Evolutionary conservation across 2,888 invertebrate genomes (phyloP).

Genomic region (Drosophila peninsularis): DNA sequence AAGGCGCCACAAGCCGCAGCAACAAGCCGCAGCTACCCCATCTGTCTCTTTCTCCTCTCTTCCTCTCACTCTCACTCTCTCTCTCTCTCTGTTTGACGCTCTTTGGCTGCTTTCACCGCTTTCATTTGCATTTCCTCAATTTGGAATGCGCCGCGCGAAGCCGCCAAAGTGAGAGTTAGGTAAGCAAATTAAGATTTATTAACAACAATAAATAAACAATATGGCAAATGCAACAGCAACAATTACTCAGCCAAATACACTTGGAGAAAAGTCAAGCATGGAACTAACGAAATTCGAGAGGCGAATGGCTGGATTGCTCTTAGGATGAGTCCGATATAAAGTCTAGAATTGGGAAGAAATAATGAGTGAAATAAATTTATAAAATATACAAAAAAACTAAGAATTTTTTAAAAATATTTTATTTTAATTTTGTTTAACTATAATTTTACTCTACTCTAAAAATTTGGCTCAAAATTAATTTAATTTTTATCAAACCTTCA

Average conservation of each 20-base stretch:
- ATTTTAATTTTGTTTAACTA: too few species aligned
- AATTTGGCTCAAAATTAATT: too few species aligned
- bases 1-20: slow-evolving; percentile 74
- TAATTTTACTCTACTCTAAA: too few species aligned
- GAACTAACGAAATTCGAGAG: background rate
- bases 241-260: slow-evolving; percentile 13
- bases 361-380: background rate
- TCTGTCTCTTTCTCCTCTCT: slow-evolving; percentile 21
- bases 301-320: background rate
- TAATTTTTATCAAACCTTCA: background rate
- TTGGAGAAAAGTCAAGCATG: background rate
- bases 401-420: too few species aligned
- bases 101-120: slow-evolving; percentile 60
- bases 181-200: slow-evolving; percentile 81
- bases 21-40: slow-evolving; percentile 40
- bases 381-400: too few species aligned
- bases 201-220: slow-evolving; percentile 72
- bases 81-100: slow-evolving; percentile 12
- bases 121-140: slow-evolving; percentile 74
- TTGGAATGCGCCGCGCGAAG: slow-evolving; percentile 39
- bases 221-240: slow-evolving; percentile 22
- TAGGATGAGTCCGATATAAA: background rate
- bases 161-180: slow-evolving; percentile 69
- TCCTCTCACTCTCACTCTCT: slow-evolving; percentile 21
- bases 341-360: background rate